A percentile compares a stretch with the other conserved stretches of the same genome.
Evolutionary conservation across 2,113 vertebrate species (phyloP).

Genomic region (Plecturocebus donacophilus): DNA sequence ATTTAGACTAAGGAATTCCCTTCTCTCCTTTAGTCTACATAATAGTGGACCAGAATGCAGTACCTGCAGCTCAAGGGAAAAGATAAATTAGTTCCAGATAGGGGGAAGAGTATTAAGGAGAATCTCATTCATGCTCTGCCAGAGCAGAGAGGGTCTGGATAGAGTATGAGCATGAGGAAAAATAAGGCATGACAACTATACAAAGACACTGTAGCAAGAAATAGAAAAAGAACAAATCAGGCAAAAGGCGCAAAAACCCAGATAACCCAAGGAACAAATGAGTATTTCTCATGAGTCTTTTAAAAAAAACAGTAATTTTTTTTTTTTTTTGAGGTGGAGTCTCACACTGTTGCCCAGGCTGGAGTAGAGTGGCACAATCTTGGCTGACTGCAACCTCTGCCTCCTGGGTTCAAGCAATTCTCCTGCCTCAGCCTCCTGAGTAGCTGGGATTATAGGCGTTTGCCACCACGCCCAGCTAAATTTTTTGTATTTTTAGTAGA

Average conservation of each 20-base stretch:
- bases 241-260: not conserved
- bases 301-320: not conserved
- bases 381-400: no score
- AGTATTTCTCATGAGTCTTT: not conserved
- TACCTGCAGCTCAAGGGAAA: not conserved
- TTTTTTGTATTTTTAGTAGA: no score
- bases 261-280: not conserved
- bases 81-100: not conserved
- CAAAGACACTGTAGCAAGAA: not conserved
- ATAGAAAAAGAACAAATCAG: not conserved
- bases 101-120: not conserved
- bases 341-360: no score
- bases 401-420: no score
- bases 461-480: no score
- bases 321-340: not conserved
- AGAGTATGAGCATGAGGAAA: not conserved
- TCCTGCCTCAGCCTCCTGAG: no score
- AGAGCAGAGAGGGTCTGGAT: not conserved
- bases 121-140: not conserved
- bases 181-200: not conserved
- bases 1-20: not conserved
- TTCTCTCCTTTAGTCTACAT: not conserved
- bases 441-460: no score
- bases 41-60: not conserved
- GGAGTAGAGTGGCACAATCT: no score